Evolutionary conservation across 2,797 vertebrate genomes (phyloP).

Genomic region (Esox masquinongy): DNA sequence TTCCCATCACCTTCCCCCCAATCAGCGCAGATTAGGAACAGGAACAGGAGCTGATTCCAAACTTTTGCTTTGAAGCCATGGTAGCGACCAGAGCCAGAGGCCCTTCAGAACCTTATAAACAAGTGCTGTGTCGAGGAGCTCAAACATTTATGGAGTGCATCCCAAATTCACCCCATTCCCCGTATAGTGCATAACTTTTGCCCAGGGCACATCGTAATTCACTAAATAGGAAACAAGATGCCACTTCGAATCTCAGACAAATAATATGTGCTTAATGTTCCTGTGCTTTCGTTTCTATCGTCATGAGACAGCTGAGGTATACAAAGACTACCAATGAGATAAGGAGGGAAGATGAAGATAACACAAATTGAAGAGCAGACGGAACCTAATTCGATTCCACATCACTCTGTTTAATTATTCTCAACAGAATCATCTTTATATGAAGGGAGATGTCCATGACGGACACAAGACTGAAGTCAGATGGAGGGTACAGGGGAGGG

Average conservation of each 20-base stretch:
- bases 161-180: not conserved
- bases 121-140: not conserved
- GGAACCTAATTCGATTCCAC: constrained; percentile 38
- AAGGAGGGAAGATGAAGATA: constrained; percentile 44
- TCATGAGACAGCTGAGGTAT: constrained; percentile 46
- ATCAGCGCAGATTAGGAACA: constrained; percentile 46
- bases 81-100: not conserved
- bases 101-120: not conserved
- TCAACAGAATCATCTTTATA: not conserved
- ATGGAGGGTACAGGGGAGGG: not conserved
- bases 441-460: not conserved
- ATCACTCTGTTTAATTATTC: constrained; percentile 12
- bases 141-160: not conserved
- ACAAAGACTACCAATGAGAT: constrained; percentile 53
- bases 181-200: not conserved
- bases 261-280: not conserved
- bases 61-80: constrained; percentile 2
- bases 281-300: not conserved
- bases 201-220: not conserved
- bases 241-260: not conserved
- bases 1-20: constrained; percentile 9
- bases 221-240: not conserved
- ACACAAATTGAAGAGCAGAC: constrained; percentile 33
- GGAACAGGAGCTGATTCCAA: constrained; percentile 22
- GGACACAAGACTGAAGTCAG: not conserved